phyloP scores from a whole-genome alignment of 2,113 vertebrate genomes.

The Ochotona curzoniae region DNA sequence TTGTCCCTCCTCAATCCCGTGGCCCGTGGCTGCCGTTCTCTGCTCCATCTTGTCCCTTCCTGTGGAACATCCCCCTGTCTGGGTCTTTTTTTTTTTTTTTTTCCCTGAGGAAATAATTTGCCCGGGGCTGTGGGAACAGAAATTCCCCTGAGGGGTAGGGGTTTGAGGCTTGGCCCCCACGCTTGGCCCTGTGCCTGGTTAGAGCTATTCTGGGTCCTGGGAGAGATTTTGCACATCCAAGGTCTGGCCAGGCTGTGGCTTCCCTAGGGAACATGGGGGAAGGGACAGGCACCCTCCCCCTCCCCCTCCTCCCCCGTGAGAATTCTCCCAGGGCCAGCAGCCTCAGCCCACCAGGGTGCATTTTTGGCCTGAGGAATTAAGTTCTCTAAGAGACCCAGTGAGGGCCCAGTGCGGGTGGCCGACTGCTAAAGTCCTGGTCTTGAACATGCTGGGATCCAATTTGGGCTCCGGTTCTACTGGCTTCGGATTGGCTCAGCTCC shows the following conservation, averaged over 20 bases:
- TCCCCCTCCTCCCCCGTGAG: neutral
- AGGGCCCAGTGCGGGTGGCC: too few relatives aligned
- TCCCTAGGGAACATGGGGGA: neutral
- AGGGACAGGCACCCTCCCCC: neutral
- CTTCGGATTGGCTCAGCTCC: too few relatives aligned
- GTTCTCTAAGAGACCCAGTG: too few relatives aligned
- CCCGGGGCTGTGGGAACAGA: neutral
- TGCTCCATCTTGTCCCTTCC: neutral
- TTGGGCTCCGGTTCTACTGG: too few relatives aligned
- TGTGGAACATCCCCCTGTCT: neutral
- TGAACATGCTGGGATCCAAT: too few relatives aligned
- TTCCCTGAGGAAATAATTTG: too few relatives aligned
- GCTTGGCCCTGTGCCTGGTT: neutral
- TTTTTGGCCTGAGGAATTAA: neutral
- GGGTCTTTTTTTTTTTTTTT: too few relatives aligned
- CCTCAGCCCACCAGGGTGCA: neutral
- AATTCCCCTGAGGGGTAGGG: neutral
- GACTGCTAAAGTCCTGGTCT: too few relatives aligned
- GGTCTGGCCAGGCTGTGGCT: neutral
- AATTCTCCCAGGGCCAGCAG: neutral
- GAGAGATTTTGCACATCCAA: neutral
- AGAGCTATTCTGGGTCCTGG: constrained; percentile 35
- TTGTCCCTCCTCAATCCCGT: neutral
- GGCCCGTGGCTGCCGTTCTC: neutral
- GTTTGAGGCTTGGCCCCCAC: neutral